Evolutionary conservation across 1,140 invertebrate species (phyloP), one percentile per base, ranked within the genome.

Genomic region (Dermatophagoides farinae): DNA sequence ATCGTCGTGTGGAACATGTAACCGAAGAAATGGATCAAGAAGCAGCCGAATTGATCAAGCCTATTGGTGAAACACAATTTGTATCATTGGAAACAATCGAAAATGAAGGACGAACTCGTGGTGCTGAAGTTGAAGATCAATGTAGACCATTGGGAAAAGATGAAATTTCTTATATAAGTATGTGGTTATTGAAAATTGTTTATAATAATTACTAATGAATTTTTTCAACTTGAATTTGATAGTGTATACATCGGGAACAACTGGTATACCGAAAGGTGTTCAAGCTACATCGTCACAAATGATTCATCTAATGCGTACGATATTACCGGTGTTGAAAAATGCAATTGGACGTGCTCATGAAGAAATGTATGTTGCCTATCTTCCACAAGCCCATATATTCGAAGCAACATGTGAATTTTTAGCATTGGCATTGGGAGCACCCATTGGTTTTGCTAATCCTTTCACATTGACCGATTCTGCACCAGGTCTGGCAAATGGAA

Each of bases 381-480:
- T 99, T 60, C 95, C 95, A 9, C 75, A 97, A 41, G 46, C 63
- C 18, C 63, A 64, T 37, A 63, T 63, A 11, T 60, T 64, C 47
- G 63, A 64, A 38, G 61, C 65, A 57, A 20, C 64, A 70, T 57
- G 67, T 73, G 78, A 80, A 68, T 71, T 55, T 16, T 23, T 61
- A 25, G 57, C 75, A 52, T 68, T 77, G 14, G 73, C 74, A 11
- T 57, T 66, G 68, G 93, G 91, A 37, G 81, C 91, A 14, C 79
- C 83, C 5, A 91, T 97, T 71, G 93, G 93, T 11, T 97, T 97
- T 72, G 93, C 90, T 1, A 90, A 88, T 0, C 86, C 93, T 0
- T 74, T 91, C 20, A 97, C 95, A 0, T 82, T 98, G 77, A 84
- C 93, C 46, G 91, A 97, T 71, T 82, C 85, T 84, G 50, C 59